Evolutionary conservation across 2,113 vertebrate species (phyloP), one percentile per base, ranked within the genome.

Genomic region (Anguilla rostrata): DNA sequence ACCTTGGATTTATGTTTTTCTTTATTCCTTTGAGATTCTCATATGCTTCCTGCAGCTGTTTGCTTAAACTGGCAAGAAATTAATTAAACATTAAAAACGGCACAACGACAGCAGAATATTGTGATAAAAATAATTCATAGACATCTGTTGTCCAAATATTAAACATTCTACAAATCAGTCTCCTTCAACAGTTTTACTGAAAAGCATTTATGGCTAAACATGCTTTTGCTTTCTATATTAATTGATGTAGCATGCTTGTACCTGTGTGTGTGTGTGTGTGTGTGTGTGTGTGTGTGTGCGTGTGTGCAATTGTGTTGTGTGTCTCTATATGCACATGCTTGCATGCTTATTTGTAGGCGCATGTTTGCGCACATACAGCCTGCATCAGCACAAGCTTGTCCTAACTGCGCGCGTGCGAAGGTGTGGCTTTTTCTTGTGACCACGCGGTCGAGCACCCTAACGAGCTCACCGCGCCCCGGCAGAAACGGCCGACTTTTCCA

Each of bases 61-160:
- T 75, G 29, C 71, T 29, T 75, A 11, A 26, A 75, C 71, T 11
- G 71, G 1, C 26, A 75, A 11, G 9, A 75, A 75, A 29, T 29
- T 75, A 75, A 75, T 29, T 34, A 75, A 75, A 75, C 26, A 75
- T 29, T 34, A n/a, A 75, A 5, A 75, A 75, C 18, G 3, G 22
- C 18, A 66, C 18, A 22, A 66, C 60, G 11, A 66, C 60, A 66
- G 34, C n/a, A 75, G 6, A 34, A 75, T 34, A 34, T 75, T 75
- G 71, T 75, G 71, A 75, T 75, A 75, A 75, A 75, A 75, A 75
- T 75, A 75, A n/a, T 75, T 75, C n/a, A 12, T 2, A 75, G 71
- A 75, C 71, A 75, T 75, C 71, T 75, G 71, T 34, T 34, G 26
- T 75, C 34, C 7, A 34, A 12, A 75, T 22, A 75, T n/a, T 11